phyloP scores from a whole-genome alignment of 1,140 invertebrate species.

The Schlechtendalia chinensis region DNA sequence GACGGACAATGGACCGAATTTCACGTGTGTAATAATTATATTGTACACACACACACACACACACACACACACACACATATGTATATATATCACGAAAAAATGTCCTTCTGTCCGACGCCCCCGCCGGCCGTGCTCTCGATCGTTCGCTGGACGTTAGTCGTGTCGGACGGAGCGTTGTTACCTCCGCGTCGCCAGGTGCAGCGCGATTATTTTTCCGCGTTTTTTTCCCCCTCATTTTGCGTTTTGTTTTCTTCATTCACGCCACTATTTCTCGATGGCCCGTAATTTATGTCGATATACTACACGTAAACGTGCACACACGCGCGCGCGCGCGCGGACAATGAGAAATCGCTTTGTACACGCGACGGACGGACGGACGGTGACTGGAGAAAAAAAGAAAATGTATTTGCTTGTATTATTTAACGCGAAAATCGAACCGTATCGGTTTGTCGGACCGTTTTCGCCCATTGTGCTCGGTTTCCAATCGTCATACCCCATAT shows the following conservation, averaged over 20 bases:
- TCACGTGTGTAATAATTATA: background rate
- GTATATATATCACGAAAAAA: background rate
- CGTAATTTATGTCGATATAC: background rate
- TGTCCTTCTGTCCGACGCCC: background rate
- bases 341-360: no score
- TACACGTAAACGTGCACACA: background rate
- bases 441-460: no score
- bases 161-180: no score
- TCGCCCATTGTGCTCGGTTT: no score
- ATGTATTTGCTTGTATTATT: background rate
- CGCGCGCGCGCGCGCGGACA: no score
- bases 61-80: background rate
- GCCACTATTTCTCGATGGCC: background rate
- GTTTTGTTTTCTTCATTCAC: background rate
- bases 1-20: constrained; percentile 29
- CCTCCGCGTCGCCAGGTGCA: no score
- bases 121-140: no score
- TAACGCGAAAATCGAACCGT: no score
- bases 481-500: no score
- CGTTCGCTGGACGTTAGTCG: no score
- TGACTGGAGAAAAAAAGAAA: background rate
- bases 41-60: no score
- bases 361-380: background rate
- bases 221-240: no score
- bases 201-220: background rate